A percentile compares a stretch with the other conserved stretches of the same genome.
phyloP scores from a whole-genome alignment of 1,140 invertebrate genomes.

The Whitmania pigra region DNA sequence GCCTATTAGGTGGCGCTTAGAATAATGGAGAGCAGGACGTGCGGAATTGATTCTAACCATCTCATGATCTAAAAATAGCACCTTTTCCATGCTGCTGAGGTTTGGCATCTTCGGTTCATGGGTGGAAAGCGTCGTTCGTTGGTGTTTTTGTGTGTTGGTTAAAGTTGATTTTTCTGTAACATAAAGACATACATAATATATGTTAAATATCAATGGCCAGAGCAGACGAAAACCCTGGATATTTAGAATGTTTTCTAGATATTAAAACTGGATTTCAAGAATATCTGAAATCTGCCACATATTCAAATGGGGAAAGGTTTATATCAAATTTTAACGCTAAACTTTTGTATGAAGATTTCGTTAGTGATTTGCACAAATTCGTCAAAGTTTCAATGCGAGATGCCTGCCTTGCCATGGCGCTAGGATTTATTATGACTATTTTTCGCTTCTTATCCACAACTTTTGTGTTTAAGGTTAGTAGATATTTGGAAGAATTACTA shows the following conservation, averaged over 20 bases:
- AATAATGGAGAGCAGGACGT: too few species aligned
- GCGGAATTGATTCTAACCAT: too few species aligned
- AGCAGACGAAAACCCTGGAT: constrained; percentile 5
- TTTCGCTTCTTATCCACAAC: not conserved
- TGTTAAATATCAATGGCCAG: not conserved
- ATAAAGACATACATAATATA: too few species aligned
- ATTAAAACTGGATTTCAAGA: constrained; percentile 3
- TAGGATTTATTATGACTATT: not conserved
- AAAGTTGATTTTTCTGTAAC: too few species aligned
- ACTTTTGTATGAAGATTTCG: constrained; percentile 1
- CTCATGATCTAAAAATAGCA: too few species aligned
- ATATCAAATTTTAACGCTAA: not conserved
- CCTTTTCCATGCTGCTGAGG: too few species aligned
- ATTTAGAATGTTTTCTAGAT: not conserved
- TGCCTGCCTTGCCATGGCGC: not conserved
- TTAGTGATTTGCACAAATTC: not conserved
- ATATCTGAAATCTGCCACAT: constrained; percentile 2
- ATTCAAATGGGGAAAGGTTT: constrained; percentile 8
- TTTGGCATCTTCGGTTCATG: too few species aligned
- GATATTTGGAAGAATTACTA: not conserved
- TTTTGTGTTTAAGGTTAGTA: constrained; percentile 1
- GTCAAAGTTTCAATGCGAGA: not conserved
- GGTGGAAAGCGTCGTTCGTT: too few species aligned
- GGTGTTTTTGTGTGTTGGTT: too few species aligned
- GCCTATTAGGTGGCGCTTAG: too few species aligned